Evolutionary conservation across 1,140 invertebrate genomes (phyloP).

Genomic region (Plectrocnemia conspersa): DNA sequence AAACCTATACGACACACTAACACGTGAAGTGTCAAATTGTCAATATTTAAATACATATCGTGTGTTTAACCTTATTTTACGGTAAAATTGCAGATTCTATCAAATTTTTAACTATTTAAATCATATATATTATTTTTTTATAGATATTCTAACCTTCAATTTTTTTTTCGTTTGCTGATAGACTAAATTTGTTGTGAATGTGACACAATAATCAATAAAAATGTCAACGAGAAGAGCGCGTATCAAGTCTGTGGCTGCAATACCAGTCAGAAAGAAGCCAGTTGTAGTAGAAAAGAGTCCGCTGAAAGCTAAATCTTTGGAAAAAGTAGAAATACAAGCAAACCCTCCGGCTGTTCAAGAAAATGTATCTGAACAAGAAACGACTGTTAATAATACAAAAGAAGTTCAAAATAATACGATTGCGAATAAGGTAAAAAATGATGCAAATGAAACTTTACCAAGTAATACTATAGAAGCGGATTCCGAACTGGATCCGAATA

Average conservation of each 20-base stretch:
- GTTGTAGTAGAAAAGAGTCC: neutral
- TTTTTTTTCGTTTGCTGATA: no score
- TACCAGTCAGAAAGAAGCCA: conserved; percentile 25
- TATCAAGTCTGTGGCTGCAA: conserved; percentile 30
- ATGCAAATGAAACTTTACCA: neutral
- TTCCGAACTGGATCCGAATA: neutral
- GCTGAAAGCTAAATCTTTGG: neutral
- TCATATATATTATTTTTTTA: no score
- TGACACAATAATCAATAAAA: neutral
- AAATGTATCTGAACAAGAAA: neutral
- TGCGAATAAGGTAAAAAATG: neutral
- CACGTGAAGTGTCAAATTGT: no score
- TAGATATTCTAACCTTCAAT: no score
- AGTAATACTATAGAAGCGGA: neutral
- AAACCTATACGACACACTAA: no score
- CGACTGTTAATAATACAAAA: neutral
- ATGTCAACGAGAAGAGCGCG: conserved; percentile 32
- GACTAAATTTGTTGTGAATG: no score
- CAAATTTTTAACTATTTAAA: no score
- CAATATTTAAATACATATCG: no score
- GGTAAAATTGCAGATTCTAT: no score
- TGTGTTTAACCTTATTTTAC: no score
- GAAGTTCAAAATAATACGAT: neutral
- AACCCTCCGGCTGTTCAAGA: neutral
- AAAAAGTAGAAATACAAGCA: conserved; percentile 3